A percentile compares a stretch with the other conserved stretches of the same genome.
Evolutionary conservation across 2,888 invertebrate genomes (phyloP).

Genomic region (Epsilonema sp.): DNA sequence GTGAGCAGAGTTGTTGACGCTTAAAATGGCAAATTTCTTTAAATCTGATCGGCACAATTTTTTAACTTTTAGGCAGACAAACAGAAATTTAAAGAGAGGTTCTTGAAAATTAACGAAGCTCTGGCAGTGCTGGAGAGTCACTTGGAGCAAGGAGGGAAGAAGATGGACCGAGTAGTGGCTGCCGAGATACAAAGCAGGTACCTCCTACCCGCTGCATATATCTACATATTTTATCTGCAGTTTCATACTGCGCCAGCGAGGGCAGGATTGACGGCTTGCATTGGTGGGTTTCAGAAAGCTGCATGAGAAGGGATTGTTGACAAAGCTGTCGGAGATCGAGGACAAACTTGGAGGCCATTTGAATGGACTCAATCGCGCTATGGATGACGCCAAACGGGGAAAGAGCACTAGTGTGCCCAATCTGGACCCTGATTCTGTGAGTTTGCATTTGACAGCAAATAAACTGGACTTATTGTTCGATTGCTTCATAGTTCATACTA

Average conservation of each 20-base stretch:
- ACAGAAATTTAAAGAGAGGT: conserved; percentile 21
- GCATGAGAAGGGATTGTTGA: conserved; percentile 23
- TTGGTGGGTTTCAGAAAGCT: conserved; percentile 16
- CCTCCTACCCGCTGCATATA: not conserved
- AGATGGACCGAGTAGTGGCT: conserved; percentile 20
- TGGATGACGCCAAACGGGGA: conserved; percentile 19
- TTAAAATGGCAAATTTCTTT: not conserved
- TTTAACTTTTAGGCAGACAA: conserved; percentile 12
- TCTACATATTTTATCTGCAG: too few species aligned
- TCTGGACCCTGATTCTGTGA: conserved; percentile 22
- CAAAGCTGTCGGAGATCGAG: conserved; percentile 21
- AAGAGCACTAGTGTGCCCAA: not conserved
- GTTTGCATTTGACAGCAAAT: too few species aligned
- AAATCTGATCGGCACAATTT: not conserved
- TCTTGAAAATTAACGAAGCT: conserved; percentile 20
- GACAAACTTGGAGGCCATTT: conserved; percentile 17
- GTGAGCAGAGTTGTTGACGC: conserved; percentile 3
- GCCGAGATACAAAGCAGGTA: conserved; percentile 17
- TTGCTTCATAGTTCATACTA: too few species aligned
- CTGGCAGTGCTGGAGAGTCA: conserved; percentile 22
- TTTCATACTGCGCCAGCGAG: too few species aligned
- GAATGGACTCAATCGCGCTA: conserved; percentile 17
- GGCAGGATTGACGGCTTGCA: too few species aligned
- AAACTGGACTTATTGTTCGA: too few species aligned
- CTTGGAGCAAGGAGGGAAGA: conserved; percentile 21